Base-by-base conservation (phyloP, 2,888 invertebrate species). In the Copidosoma aretas region DNA sequence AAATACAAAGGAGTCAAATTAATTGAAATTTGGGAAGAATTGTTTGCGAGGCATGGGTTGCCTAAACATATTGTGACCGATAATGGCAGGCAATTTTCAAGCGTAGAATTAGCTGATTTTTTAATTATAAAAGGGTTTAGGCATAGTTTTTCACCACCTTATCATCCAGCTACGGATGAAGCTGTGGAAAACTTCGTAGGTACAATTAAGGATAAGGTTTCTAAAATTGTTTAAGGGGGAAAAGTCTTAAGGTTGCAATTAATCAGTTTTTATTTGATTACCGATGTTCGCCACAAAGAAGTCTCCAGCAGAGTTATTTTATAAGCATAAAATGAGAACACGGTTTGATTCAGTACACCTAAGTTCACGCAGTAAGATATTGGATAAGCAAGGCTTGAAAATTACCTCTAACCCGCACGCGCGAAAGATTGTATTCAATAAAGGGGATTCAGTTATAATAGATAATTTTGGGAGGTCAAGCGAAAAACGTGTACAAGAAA, bases 61-160 rank as follows among this genome's bases (percentile, higher is more conserved):
- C 4, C 4, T 5, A 39, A 52, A 10, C 62, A 63, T 25, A 3
- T 63, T 10, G 25, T 63, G 1, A 19, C 62, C 1, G 62, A 63
- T n/a, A n/a, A n/a, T n/a, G n/a, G n/a, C n/a, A n/a, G n/a, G n/a
- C n/a, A n/a, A n/a, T n/a, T n/a, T n/a, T 22, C 53, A 8, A 58
- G 58, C 12, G 63, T 54, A 1, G 60, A 64, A 32, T 60, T 72
- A 49, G 54, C 57, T 1, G 59, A 70, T 0, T 70, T 61, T 64
- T 65, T 71, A 10, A 52, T 41, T 32, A 53, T n/a, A 10, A 64
- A 67, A 21, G 67, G 64, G 24, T 56, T 67, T 41, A 64, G 67
- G 43, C 68, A 69, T 19, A 67, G 63, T 21, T 64, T 67, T 21
- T 70, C 74, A 8, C 57, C 72, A 12, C 73, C 74, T 1, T 71